Evolutionary conservation across 1,140 invertebrate genomes (phyloP).

Genomic region (Drosophila insularis): DNA sequence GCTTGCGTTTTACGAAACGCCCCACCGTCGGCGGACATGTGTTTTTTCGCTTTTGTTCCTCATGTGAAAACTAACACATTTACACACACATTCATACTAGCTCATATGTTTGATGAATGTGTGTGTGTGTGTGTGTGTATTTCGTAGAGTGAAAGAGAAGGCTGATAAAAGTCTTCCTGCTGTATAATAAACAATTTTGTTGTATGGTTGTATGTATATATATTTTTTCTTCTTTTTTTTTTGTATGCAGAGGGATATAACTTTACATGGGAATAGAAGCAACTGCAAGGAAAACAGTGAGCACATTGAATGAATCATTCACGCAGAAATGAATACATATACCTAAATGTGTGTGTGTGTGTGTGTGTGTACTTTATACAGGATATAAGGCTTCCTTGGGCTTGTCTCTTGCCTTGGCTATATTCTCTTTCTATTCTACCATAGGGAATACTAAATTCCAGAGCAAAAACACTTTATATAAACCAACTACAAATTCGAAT

Average conservation of each 20-base stretch:
- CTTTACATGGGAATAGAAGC: slow-evolving; percentile 18
- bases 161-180: slow-evolving; percentile 33
- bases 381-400: background rate
- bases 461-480: background rate
- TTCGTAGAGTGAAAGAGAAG: slow-evolving; percentile 13
- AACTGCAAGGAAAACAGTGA: slow-evolving; percentile 11
- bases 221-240: background rate
- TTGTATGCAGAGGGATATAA: slow-evolving; percentile 14
- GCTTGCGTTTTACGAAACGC: slow-evolving; percentile 15
- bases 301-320: slow-evolving; percentile 22
- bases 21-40: slow-evolving; percentile 43
- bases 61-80: slow-evolving; percentile 48
- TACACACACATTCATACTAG: slow-evolving; percentile 5
- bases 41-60: slow-evolving; percentile 26
- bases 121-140: background rate
- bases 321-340: slow-evolving; percentile 14
- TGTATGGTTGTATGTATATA: slow-evolving; percentile 25
- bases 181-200: slow-evolving; percentile 75
- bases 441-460: background rate
- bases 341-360: slow-evolving; percentile 1
- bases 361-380: background rate
- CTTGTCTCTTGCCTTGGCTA: background rate
- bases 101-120: slow-evolving; percentile 1
- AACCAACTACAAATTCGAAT: background rate
- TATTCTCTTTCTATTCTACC: background rate